Percentiles rank a stretch among this genome's conserved stretches.
Evolutionary conservation across 2,888 invertebrate genomes (phyloP).

Genomic region (Sthenelais limicola): DNA sequence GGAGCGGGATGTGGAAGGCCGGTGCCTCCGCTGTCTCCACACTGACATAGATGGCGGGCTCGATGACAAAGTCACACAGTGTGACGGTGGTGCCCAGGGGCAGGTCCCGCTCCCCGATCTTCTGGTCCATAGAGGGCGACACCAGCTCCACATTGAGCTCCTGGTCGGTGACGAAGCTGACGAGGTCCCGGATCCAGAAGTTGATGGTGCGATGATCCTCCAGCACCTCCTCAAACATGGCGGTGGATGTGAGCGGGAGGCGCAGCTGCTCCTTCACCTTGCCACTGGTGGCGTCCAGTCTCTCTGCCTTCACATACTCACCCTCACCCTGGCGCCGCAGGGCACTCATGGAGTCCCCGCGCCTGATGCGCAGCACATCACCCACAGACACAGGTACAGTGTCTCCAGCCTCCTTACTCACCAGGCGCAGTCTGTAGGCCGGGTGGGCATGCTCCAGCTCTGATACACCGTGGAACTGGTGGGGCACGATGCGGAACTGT

Average conservation of each 20-base stretch:
- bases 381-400: conserved; percentile 38
- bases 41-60: conserved; percentile 53
- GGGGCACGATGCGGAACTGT: conserved; percentile 46
- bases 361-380: conserved; percentile 46
- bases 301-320: conserved; percentile 45
- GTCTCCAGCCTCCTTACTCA: conserved; percentile 27
- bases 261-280: conserved; percentile 42
- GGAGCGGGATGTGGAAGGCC: conserved; percentile 53
- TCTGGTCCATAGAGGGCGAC: conserved; percentile 46
- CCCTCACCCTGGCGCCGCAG: conserved; percentile 19
- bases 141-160: conserved; percentile 49
- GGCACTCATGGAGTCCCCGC: conserved; percentile 40
- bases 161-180: conserved; percentile 45
- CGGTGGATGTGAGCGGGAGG: conserved; percentile 44
- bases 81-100: conserved; percentile 45
- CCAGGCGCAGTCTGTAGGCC: conserved; percentile 45
- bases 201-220: conserved; percentile 41
- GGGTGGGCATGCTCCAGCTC: conserved; percentile 48
- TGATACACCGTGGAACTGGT: conserved; percentile 45
- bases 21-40: conserved; percentile 49
- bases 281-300: conserved; percentile 40
- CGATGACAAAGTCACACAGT: conserved; percentile 49
- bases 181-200: conserved; percentile 49
- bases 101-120: conserved; percentile 44
- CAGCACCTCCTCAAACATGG: conserved; percentile 51